phyloP scores from a whole-genome alignment of 2,113 vertebrate genomes.

The Apus apus region DNA sequence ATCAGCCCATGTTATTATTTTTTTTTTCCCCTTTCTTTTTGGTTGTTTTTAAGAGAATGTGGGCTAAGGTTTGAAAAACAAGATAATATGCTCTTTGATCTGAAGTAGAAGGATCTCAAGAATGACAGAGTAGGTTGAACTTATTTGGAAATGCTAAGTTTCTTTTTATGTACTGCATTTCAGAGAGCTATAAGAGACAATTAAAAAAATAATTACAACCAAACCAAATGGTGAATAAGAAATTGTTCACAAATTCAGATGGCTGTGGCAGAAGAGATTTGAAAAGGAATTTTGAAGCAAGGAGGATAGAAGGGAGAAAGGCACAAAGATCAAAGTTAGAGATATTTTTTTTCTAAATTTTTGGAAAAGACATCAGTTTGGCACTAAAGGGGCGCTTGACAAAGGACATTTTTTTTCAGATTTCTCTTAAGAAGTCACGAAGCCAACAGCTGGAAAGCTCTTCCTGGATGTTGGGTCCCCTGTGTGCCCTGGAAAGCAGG shows the following conservation, averaged over 20 bases:
- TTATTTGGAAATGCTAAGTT: neutral
- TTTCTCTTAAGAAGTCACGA: neutral
- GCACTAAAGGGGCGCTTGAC: neutral
- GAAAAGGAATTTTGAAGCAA: neutral
- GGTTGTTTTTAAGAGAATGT: neutral
- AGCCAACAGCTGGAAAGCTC: neutral
- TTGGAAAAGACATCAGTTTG: neutral
- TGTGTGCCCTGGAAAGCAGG: neutral
- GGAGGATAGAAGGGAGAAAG: neutral
- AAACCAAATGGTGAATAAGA: neutral
- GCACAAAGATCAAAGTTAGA: neutral
- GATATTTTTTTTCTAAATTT: neutral
- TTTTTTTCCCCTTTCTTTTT: neutral
- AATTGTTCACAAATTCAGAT: neutral
- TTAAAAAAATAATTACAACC: neutral
- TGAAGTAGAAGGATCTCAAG: neutral
- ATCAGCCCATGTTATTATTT: neutral
- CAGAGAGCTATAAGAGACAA: neutral
- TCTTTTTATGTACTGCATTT: neutral
- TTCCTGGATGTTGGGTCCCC: neutral
- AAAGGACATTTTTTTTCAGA: neutral
- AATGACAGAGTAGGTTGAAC: neutral
- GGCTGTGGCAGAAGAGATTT: neutral
- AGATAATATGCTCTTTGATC: neutral
- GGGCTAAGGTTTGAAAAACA: neutral